These are phyloP conservation scores for Thalpophila matura DNA, from an alignment of 2,888 invertebrate species.

Conservation along the genomic window DNA sequence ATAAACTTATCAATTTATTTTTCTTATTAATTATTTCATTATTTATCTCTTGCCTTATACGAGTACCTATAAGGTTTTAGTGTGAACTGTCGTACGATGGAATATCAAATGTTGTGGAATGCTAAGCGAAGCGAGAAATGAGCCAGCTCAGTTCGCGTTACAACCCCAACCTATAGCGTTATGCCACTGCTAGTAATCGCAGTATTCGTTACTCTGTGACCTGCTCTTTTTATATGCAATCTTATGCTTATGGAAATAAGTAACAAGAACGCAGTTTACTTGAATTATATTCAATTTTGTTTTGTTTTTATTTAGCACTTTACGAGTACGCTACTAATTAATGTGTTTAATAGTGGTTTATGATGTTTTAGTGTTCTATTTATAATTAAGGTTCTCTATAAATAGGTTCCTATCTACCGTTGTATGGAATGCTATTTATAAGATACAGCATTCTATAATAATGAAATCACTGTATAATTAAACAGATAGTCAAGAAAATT, in stretches of 20 bases:
- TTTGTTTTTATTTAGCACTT: slow-evolving; percentile 28
- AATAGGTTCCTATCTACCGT: no score
- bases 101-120: background rate
- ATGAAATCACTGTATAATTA: no score
- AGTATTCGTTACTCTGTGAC: slow-evolving; percentile 26
- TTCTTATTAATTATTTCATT: no score
- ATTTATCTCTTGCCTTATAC: no score
- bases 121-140: slow-evolving; percentile 40
- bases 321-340: slow-evolving; percentile 48
- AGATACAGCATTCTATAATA: no score
- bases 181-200: slow-evolving; percentile 3
- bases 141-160: slow-evolving; percentile 10
- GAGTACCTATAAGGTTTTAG: no score
- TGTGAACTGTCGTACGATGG: background rate
- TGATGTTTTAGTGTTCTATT: background rate
- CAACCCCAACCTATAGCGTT: slow-evolving; percentile 16
- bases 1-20: background rate
- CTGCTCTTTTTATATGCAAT: slow-evolving; percentile 42
- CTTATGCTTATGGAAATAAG: slow-evolving; percentile 38
- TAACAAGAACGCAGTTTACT: slow-evolving; percentile 35
- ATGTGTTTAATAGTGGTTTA: slow-evolving; percentile 33
- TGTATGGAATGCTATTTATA: no score
- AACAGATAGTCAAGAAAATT: no score
- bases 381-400: no score
- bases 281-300: slow-evolving; percentile 45